Base-by-base conservation (phyloP, 2,797 vertebrate species). In the Leptoclinus maculatus region DNA sequence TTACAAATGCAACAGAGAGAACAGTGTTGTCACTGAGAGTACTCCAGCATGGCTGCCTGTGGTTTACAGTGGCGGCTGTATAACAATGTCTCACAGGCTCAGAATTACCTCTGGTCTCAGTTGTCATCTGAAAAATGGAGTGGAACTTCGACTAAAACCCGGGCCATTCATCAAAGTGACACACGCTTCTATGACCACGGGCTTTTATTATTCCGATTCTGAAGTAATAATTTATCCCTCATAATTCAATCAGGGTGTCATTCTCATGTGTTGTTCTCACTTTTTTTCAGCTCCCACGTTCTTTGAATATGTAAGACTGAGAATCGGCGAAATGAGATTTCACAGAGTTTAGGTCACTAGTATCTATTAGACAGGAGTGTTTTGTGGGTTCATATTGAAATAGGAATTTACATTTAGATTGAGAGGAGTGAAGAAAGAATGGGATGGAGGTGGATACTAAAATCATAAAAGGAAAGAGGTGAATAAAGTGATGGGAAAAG, bases 81-180 rank as follows among this genome's bases (percentile, higher is more conserved):
- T 25, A 74, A 65, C 66, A 74, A 0, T 32, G 77, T 80, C 71
- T 84, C 71, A 17, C 71, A 65, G 74, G 34, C 63, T 56, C 34
- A 69, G 68, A 73, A 79, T 76, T 74, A 74, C 82, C 71, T 79
- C 70, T 71, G 74, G 23, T 76, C 43, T 81, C 63, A 36, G 75
- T 51, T 66, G 62, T 79, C 83, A 43, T 84, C 66, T 87, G 81
- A 87, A 79, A 91, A 86, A 89, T 80, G 81, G 80, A 87, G 70
- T 60, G 76, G 79, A 88, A 82, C 74, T 79, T 84, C 27, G 16
- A 54, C 74, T 65, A 51, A 87, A 87, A 74, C 67, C 82, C n/a
- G 5, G 54, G 78, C 87, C 85, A 78, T 92, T 86, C 43, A 91
- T 94, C 92, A 92, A 83, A 79, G 43, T 88, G 92, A 89, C 89